These are phyloP conservation scores for Drosophila longiperda DNA, from an alignment of 2,888 invertebrate species.

Conservation along the genomic window DNA sequence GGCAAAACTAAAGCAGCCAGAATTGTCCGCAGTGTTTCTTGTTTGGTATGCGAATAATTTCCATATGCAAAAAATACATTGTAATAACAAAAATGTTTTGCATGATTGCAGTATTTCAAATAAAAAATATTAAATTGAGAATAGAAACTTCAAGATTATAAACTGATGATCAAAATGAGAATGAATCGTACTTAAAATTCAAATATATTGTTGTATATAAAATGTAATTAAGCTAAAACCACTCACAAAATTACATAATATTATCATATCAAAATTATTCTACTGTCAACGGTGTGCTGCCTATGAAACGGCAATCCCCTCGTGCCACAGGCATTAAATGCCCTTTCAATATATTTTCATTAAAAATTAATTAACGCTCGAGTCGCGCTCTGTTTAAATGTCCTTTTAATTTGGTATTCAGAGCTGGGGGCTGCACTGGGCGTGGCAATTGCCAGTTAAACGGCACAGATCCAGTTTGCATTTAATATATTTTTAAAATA, in stretches of 20 bases:
- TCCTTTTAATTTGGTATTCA: conserved; percentile 71
- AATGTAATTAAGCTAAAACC: background rate
- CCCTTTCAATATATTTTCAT: conserved; percentile 73
- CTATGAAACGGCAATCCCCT: background rate
- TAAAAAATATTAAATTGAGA: background rate
- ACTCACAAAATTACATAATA: background rate
- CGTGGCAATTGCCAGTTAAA: conserved; percentile 27
- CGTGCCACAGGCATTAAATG: conserved; percentile 57
- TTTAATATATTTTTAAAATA: conserved; percentile 62
- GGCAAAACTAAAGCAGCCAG: background rate
- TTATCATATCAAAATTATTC: conserved; percentile 6
- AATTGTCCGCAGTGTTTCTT: background rate
- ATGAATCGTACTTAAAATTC: background rate
- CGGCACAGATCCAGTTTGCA: conserved; percentile 36
- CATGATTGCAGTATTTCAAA: background rate
- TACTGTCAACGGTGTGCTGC: background rate
- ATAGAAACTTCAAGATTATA: background rate
- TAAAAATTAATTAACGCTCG: conserved; percentile 71
- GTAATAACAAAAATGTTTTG: background rate
- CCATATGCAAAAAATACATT: background rate
- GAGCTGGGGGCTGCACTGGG: conserved; percentile 13
- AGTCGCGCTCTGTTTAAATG: conserved; percentile 57
- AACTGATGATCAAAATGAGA: background rate
- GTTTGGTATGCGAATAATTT: background rate
- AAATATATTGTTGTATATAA: background rate